Base-by-base conservation (phyloP, 2,113 vertebrate genomes). In the Mustela nigripes region DNA sequence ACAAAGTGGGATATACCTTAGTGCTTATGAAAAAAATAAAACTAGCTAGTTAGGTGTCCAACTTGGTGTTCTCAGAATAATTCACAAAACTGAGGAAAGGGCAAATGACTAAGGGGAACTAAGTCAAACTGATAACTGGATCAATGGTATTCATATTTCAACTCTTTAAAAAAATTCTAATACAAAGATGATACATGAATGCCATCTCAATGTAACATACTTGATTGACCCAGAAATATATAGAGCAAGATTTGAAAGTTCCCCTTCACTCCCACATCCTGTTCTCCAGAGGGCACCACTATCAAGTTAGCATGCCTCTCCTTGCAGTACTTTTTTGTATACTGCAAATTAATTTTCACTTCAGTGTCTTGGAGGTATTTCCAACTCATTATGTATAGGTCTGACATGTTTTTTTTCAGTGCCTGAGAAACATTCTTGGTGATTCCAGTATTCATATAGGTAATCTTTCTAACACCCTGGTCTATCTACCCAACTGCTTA, bases 61-160 rank as follows among this genome's bases (percentile, higher is more conserved):
- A 71, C 69, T 89, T 76, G 60, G 15, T 79, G 53, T 80, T 79
- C 21, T 80, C 67, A 89, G 26, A 80, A 71, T 71, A 94, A 94
- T 85, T 63, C n/a, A 89, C 80, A 11, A 96, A 63, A 90, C 62
- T 88, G 62, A 85, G 33, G 69, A 60, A 84, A 79, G 53, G 62
- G 60, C 31, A 93, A 45, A 15, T 84, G 26, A 78, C 10, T 33
- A 45, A 18, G 28, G 53, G 42, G 53, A 79, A 42, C 28, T 11
- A 90, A 79, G n/a, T 69, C 50, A 90, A 78, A 78, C 4, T 69
- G 33, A n/a, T 42, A 69, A 83, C 22, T 85, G 79, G 33, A 71
- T 48, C 33, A 86, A 12, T 62, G 33, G 71, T 71, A 48, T 50
- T 88, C 73, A 89, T 89, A 84, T 69, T 94, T 45, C 53, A 71